Evolutionary conservation across 2,888 invertebrate genomes (phyloP), one percentile per base, ranked within the genome.

Genomic region (Mystacides longicornis): DNA sequence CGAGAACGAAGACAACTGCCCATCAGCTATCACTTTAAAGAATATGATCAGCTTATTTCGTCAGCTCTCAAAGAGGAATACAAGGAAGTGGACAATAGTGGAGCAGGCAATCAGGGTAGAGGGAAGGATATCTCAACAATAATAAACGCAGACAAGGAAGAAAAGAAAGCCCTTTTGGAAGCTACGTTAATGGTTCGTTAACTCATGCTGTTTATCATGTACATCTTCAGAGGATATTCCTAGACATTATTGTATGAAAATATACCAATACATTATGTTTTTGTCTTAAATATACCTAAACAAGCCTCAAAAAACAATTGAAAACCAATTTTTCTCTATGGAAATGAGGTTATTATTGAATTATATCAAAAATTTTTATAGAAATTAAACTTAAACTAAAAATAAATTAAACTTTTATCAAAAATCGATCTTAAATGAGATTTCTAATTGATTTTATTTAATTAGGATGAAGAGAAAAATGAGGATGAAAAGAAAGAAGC

Each of bases 41-140:
- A 97, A 70, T 98, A 91, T 73, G 98, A 98, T 68, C 89, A 95
- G 23, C 82, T 97, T 69, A 97, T 98, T 64, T 90, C 93, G 68
- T 92, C 91, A 42, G 97, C 97, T 9, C 86, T 93, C 62, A 84
- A 85, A 77, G 86, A 86, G 64, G 89, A 89, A 66, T 83, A 87
- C 67, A 82, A 83, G 43, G 83, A 85, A 3, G 83, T 85, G 3
- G 83, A 86, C 3, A 84, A 83, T 0, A 85, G 85, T 55, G 87
- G 88, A 22, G 86, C 87, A 0, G 90, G 92, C 1, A 88, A 87
- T 69, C 83, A 87, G 64, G 87, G 88, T 1, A 80, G 91, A 20
- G 94, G 95, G 0, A 95, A 95, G 69, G 93, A 95, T 69, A 93
- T 93, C 64, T 84, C 88, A n/a, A 93, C 91, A 52, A 93, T 93